Evolutionary conservation across 1,140 invertebrate species (phyloP), one percentile per base, ranked within the genome.

Genomic region (Lepidurus packardi): DNA sequence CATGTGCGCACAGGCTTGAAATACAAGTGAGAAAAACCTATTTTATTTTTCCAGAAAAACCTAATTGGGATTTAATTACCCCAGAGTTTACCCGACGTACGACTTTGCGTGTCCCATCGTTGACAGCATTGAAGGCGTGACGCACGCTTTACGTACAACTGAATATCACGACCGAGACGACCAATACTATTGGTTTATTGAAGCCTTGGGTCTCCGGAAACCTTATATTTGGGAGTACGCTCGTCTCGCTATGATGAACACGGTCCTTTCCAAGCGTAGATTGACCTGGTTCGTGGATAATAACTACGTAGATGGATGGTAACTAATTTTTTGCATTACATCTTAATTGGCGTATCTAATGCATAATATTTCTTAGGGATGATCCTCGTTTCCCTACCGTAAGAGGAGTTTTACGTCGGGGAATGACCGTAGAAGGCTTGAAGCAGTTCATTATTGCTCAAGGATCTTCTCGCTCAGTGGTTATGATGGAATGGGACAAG

Each of bases 401-500:
- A 2, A 89, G 98, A 78, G 98, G 98, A 25, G 93, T 99, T 80
- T 86, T 99, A 13, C 89, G 98, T 45, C 89, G 95, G 82, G 98
- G 98, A 47, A 93, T 99, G 93, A 98, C 97, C 0, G 95, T 99
- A 16, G 94, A 98, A 84, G 98, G 95, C 1, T 86, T 99, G 8
- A 94, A 96, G 82, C 94, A 99, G 86, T 99, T 99, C 83, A 99
- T 99, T 81, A 91, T 97, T 47, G 95, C 97, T n/a, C 98, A 99
- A 88, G 98, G 98, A 74, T 98, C 97, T 73, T 98, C 97, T 34
- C 89, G 93, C 81, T 95, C 97, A 10, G 96, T 99, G 5, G 96
- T 98, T 1, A 96, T 96, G 83, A 99, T 99, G 98, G 97, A 98
- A 84, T 99, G 98, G 98, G 98, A 99, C 85, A 99, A 99, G 87